Evolutionary conservation across 2,797 vertebrate species (phyloP), one percentile per base, ranked within the genome.

Genomic region (Luscinia megarhynchos): DNA sequence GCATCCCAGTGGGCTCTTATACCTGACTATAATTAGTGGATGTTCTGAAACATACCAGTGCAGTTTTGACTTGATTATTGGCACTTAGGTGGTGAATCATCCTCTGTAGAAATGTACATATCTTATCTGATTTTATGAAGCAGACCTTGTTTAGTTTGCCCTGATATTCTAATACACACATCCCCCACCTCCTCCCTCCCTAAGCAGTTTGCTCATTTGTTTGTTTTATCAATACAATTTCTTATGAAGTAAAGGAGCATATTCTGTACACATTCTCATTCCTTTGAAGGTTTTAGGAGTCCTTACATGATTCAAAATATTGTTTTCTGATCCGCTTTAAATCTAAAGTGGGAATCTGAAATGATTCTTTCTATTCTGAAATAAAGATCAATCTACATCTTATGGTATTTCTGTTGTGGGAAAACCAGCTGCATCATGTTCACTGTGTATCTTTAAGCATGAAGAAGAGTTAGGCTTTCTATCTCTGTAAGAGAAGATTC

Each of bases 61-160:
- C 75, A n/a, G 9, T 41, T 92, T 76, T 89, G 32, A 57, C 41
- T 89, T 82, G 32, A 23, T 87, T 87, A 78, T 84, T 70, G 84
- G 34, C 2, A 4, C 17, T 91, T 75, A 61, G 32, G 14, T 61
- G 27, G 19, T 51, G 48, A 95, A 73, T 51, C n/a, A 50, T 27
- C 74, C 66, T 69, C 30, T 73, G 13, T 69, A 63, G 58, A 23
- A 73, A 29, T n/a, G 29, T 54, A 55, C 11, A 2, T 45, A 27
- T 59, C 24, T 83, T 69, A 8, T 66, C 30, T 59, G 55, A 69
- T 78, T 64, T 61, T 78, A 50, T 51, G 40, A 75, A 75, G 59
- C n/a, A 72, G 46, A 69, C 17, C 43, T 46, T 70, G 11, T n/a
- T 85, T 78, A 23, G 22, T 90, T 87, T 82, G 12, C 15, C 34